phyloP scores from a whole-genome alignment of 2,888 invertebrate genomes.

The Neuroscelio doddi region DNA sequence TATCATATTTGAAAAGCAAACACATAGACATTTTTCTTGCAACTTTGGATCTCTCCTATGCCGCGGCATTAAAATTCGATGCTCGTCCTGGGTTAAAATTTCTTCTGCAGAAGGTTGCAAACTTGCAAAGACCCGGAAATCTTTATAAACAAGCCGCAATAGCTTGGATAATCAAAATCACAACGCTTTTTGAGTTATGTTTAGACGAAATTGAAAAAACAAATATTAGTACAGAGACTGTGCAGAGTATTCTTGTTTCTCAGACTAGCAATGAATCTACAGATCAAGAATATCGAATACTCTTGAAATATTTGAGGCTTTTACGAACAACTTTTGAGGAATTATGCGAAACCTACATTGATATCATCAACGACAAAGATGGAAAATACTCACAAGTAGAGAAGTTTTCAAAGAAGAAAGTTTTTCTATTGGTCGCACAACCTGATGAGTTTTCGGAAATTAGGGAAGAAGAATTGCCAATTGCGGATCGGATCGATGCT shows the following conservation, averaged over 20 bases:
- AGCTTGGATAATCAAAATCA: conserved; percentile 91
- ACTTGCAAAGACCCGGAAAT: conserved; percentile 89
- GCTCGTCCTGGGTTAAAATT: conserved; percentile 93
- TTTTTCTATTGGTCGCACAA: conserved; percentile 76
- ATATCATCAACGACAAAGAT: conserved; percentile 72
- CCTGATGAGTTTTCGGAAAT: conserved; percentile 74
- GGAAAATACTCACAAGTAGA: conserved; percentile 70
- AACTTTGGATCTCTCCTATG: conserved; percentile 87
- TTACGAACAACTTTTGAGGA: conserved; percentile 71
- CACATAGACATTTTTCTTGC: conserved; percentile 83
- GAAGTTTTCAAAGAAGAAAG: conserved; percentile 73
- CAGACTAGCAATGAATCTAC: conserved; percentile 26
- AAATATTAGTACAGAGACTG: conserved; percentile 59
- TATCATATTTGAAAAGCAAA: conserved; percentile 73
- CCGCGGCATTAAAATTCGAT: conserved; percentile 89
- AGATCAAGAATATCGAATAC: conserved; percentile 45
- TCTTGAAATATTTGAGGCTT: conserved; percentile 58
- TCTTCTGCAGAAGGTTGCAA: conserved; percentile 93
- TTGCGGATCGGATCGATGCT: conserved; percentile 21
- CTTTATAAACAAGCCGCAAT: conserved; percentile 94
- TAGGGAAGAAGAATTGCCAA: conserved; percentile 54
- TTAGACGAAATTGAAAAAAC: conserved; percentile 77
- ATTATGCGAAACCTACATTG: conserved; percentile 73
- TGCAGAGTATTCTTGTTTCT: conserved; percentile 53
- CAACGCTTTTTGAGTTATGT: conserved; percentile 89